Evolutionary conservation across 2,113 vertebrate species (phyloP).

Genomic region (Hyaena hyaena): DNA sequence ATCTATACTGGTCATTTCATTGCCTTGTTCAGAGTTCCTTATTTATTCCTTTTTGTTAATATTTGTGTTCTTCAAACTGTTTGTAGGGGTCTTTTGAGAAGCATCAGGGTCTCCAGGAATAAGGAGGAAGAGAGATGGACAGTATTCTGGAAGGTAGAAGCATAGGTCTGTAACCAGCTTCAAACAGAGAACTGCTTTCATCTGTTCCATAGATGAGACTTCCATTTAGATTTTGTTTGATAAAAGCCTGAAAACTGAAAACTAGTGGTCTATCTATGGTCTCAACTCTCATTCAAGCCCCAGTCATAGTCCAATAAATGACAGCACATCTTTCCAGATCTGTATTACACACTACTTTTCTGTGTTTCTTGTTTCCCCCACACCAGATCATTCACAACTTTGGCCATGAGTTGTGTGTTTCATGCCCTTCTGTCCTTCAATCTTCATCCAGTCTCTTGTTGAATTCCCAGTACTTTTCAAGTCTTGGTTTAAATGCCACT

Average conservation of each 20-base stretch:
- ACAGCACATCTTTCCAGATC: not conserved
- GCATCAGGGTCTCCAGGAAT: not conserved
- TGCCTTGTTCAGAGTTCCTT: not conserved
- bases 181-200: not conserved
- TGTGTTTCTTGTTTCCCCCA: not conserved
- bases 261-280: not conserved
- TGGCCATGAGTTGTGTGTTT: not conserved
- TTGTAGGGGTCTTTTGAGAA: not conserved
- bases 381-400: not conserved
- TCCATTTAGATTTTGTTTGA: not conserved
- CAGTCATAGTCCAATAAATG: not conserved
- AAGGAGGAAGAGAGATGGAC: not conserved
- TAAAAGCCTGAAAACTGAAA: not conserved
- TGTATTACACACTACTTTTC: not conserved
- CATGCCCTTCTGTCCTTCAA: not conserved
- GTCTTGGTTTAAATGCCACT: not conserved
- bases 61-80: constrained; percentile 22
- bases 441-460: not conserved
- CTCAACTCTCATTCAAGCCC: not conserved
- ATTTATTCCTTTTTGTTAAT: not conserved
- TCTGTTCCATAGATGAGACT: not conserved
- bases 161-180: not conserved
- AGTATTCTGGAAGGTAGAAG: not conserved
- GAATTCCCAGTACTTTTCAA: not conserved
- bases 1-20: not conserved